Percentiles rank a stretch among this genome's conserved stretches.
Evolutionary conservation across 2,888 invertebrate species (phyloP).

Genomic region (Congeria kusceri): DNA sequence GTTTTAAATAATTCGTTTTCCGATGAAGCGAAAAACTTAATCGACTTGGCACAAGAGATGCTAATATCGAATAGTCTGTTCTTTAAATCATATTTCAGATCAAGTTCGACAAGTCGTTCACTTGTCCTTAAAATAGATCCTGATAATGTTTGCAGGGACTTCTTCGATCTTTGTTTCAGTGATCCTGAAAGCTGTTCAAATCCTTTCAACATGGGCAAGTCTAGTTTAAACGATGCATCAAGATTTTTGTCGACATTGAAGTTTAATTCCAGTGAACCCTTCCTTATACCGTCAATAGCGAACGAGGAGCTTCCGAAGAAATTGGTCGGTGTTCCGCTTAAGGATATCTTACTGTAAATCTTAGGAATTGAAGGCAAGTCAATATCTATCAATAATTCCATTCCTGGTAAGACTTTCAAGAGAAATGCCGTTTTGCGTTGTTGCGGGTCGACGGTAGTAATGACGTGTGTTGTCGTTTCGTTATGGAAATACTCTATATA

Average conservation of each 20-base stretch:
- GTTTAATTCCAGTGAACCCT: conserved; percentile 8
- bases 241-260: conserved; percentile 24
- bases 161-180: too few species aligned
- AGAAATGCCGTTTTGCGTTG: too few species aligned
- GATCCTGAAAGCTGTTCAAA: too few species aligned
- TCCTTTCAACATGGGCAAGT: neutral
- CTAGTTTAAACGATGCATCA: conserved; percentile 15
- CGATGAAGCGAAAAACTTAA: neutral
- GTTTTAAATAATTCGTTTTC: neutral
- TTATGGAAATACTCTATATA: too few species aligned
- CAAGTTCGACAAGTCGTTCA: neutral
- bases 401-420: too few species aligned
- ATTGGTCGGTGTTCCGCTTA: conserved; percentile 6
- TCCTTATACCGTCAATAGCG: conserved; percentile 25
- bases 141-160: too few species aligned
- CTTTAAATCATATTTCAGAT: neutral
- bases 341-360: conserved; percentile 24
- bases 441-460: too few species aligned
- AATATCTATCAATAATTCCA: too few species aligned
- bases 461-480: too few species aligned
- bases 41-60: neutral
- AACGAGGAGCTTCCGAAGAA: conserved; percentile 17
- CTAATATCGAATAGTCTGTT: neutral
- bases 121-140: conserved; percentile 1
- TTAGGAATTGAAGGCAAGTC: conserved; percentile 15